Conservation (phyloP, 2,113 vertebrate species). For the Phyllostomus discolor region DNA sequence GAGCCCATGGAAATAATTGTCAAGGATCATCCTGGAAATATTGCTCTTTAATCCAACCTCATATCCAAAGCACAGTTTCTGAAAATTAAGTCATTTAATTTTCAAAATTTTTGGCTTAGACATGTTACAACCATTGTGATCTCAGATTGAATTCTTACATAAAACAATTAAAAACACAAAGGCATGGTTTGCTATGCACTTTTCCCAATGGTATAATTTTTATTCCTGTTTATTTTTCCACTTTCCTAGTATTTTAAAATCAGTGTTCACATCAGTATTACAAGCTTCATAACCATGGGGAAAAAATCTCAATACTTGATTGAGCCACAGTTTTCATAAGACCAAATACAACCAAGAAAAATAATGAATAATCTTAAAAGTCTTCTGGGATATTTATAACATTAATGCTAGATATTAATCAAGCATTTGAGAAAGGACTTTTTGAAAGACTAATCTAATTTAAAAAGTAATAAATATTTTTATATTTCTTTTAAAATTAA, state of each 20-base stretch:
- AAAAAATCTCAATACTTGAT: not conserved
- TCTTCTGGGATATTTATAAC: not conserved
- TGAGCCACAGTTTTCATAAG: not conserved
- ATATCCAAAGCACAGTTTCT: not conserved
- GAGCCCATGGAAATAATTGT: not conserved
- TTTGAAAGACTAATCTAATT: not conserved
- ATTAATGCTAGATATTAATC: not conserved
- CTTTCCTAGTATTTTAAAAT: not conserved
- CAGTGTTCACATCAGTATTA: not conserved
- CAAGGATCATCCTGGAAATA: not conserved
- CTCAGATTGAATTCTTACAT: not conserved
- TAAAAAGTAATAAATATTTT: not conserved
- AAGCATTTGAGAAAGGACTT: not conserved
- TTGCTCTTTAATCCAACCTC: not conserved
- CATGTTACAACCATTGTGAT: not conserved
- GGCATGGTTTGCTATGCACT: not conserved
- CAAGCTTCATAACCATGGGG: not conserved
- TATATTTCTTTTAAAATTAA: not conserved
- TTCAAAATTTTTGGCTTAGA: not conserved
- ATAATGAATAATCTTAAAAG: not conserved
- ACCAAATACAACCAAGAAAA: not conserved
- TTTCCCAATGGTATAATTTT: not conserved
- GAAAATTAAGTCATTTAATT: not conserved
- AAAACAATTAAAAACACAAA: not conserved
- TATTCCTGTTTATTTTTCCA: not conserved